Conservation (phyloP, 2,888 invertebrate species). For the Dicranocentrus wangi region DNA sequence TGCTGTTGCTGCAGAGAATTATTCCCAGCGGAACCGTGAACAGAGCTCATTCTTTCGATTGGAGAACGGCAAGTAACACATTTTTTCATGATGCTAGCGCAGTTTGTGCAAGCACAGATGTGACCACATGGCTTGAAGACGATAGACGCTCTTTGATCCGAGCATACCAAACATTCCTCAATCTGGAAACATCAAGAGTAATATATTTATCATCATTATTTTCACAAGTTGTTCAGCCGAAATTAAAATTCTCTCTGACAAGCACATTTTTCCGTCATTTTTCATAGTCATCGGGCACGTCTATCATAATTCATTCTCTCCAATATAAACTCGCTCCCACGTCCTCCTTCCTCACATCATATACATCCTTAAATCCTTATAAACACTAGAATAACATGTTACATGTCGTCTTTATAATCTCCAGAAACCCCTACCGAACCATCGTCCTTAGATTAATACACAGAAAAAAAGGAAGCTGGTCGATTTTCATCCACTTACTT, state of each 20-base stretch:
- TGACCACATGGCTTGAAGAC: conserved; percentile 96
- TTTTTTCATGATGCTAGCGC: conserved; percentile 96
- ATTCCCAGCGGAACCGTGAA: conserved; percentile 64
- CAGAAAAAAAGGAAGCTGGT: no score
- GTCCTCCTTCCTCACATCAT: no score
- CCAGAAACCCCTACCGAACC: background rate
- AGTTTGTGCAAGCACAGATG: conserved; percentile 88
- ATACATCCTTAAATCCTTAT: no score
- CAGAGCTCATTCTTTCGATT: conserved; percentile 81
- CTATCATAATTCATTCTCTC: conserved; percentile 23
- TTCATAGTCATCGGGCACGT: conserved; percentile 58
- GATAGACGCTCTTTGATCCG: conserved; percentile 92
- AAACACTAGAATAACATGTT: no score
- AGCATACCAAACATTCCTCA: conserved; percentile 97
- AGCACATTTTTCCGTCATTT: conserved; percentile 36
- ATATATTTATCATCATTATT: conserved; percentile 71
- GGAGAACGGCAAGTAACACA: conserved; percentile 95
- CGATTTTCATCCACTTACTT: conserved; percentile 77
- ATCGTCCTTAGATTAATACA: background rate
- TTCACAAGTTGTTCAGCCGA: conserved; percentile 49
- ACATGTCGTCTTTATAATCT: no score
- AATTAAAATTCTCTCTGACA: conserved; percentile 57
- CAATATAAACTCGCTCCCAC: conserved; percentile 4
- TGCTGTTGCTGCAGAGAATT: conserved; percentile 23
- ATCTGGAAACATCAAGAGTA: conserved; percentile 78